A percentile compares a stretch with the other conserved stretches of the same genome.
Conservation (phyloP, 2,888 invertebrate species). For the Pristionchus fissidentatus region DNA sequence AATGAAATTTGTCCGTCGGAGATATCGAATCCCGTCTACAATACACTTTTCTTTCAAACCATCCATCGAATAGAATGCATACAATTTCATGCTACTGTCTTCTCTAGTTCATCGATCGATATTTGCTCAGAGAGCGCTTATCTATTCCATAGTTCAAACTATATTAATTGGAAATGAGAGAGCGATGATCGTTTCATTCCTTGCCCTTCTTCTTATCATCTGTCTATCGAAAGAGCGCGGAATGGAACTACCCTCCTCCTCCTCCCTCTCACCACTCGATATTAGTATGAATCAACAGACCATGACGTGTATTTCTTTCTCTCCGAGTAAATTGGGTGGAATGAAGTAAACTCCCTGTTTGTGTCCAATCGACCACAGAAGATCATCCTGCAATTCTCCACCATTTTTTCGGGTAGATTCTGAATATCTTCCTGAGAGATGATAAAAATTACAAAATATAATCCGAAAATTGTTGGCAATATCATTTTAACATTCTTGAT, state of each 20-base stretch:
- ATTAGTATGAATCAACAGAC: conserved; percentile 27
- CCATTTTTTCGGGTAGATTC: neutral
- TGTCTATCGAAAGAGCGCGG: no score
- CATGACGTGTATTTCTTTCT: conserved; percentile 45
- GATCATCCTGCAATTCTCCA: neutral
- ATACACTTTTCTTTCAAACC: neutral
- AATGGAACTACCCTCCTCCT: no score
- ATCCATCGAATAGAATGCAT: neutral
- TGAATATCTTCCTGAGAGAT: neutral
- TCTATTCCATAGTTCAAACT: no score
- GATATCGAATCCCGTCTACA: neutral
- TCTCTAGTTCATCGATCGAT: no score
- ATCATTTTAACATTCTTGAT: no score
- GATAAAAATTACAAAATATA: neutral
- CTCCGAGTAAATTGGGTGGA: conserved; percentile 47
- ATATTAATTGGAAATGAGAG: no score
- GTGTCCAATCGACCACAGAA: conserved; percentile 62
- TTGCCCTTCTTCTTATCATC: no score
- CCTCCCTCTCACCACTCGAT: no score
- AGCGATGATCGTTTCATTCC: no score
- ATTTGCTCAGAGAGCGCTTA: no score
- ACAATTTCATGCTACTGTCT: no score
- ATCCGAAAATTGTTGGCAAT: neutral
- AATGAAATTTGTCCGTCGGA: neutral
- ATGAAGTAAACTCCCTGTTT: conserved; percentile 69